Percentiles rank a stretch among this genome's conserved stretches.
Conservation (phyloP, 2,888 invertebrate genomes). For the Romanomermis culicivorax region DNA sequence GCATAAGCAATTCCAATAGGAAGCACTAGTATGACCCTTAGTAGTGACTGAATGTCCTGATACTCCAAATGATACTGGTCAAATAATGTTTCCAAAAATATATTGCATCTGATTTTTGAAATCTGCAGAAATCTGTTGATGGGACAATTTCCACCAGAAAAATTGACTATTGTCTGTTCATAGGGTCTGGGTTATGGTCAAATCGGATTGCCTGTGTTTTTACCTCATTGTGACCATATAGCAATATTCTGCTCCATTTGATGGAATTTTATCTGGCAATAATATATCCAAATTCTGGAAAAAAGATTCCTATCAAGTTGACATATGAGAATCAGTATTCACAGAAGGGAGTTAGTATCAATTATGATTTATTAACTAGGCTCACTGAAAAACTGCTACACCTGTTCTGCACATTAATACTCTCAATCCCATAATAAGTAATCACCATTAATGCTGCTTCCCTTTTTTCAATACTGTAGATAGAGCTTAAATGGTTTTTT, state of each 20-base stretch:
- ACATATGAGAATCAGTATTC: too few species aligned
- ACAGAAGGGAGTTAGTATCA: too few species aligned
- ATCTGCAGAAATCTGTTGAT: neutral
- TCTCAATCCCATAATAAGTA: too few species aligned
- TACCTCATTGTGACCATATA: neutral
- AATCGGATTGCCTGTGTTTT: neutral
- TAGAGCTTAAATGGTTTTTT: too few species aligned
- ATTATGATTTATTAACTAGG: too few species aligned
- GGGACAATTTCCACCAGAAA: neutral
- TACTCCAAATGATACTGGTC: too few species aligned
- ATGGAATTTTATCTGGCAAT: neutral
- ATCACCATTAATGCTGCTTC: too few species aligned
- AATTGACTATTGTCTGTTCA: neutral
- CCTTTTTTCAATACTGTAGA: too few species aligned
- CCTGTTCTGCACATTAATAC: too few species aligned
- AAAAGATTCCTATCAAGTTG: too few species aligned
- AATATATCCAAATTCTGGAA: neutral
- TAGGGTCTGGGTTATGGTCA: neutral
- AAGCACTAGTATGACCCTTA: neutral
- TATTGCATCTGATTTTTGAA: neutral
- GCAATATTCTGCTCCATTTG: neutral
- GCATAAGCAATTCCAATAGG: conserved; percentile 5
- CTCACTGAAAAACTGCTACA: too few species aligned
- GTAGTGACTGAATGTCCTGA: neutral
- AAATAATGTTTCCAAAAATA: neutral